These are phyloP conservation scores for Xestoiulus laeticollis DNA, from an alignment of 2,888 invertebrate species.

Conservation along the genomic window DNA sequence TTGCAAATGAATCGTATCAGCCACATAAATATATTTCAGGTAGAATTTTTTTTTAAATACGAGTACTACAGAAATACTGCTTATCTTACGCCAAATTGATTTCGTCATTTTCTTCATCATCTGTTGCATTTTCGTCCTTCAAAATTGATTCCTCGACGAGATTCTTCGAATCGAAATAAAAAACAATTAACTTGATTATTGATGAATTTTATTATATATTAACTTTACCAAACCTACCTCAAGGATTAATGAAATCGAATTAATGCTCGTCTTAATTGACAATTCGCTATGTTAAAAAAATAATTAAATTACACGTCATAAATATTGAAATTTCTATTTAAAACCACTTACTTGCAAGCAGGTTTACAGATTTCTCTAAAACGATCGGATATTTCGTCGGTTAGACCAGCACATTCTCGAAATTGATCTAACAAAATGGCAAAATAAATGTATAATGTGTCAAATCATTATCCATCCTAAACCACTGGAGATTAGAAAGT, in stretches of 20 bases:
- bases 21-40: no score
- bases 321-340: neutral
- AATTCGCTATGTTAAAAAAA: conserved; percentile 29
- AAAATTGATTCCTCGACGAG: conserved; percentile 48
- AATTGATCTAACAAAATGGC: neutral
- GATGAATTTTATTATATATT: neutral
- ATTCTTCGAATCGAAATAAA: conserved; percentile 40
- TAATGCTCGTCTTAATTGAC: neutral
- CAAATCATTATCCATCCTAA: neutral
- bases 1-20: no score
- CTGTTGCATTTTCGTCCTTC: neutral
- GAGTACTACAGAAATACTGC: no score
- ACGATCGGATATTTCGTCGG: conserved; percentile 24
- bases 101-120: neutral
- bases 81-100: neutral
- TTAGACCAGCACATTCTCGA: conserved; percentile 6
- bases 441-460: neutral
- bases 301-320: neutral
- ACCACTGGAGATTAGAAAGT: neutral
- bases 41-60: no score
- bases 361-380: conserved; percentile 34
- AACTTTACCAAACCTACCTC: neutral
- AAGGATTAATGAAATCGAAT: conserved; percentile 42
- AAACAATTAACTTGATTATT: neutral
- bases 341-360: conserved; percentile 3